Evolutionary conservation across 2,113 vertebrate species (phyloP).

Genomic region (cat (Felis catus)): F.catus_Fca126_mat1.0 CM031426.1:30108001-30108500

Average conservation of each 20-base stretch:
- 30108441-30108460: not conserved
- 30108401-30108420: not conserved
- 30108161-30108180: not conserved
- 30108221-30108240: not conserved
- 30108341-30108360: not conserved
- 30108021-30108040: not conserved
- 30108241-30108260: not conserved
- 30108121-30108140: not conserved
- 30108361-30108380: not conserved
- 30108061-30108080: not conserved
- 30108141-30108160: not conserved
- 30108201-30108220: not conserved
- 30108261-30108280: not conserved
- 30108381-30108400: not conserved
- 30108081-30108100: too few relatives aligned
- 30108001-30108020: not conserved
- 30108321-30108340: not conserved
- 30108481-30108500: not conserved
- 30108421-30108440: rapidly evolving
- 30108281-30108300: not conserved
- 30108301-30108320: not conserved
- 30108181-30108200: not conserved
- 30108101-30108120: not conserved
- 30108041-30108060: not conserved
- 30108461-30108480: not conserved